phyloP scores from a whole-genome alignment of 2,797 vertebrate genomes.

The Malurus leucopterus region DNA sequence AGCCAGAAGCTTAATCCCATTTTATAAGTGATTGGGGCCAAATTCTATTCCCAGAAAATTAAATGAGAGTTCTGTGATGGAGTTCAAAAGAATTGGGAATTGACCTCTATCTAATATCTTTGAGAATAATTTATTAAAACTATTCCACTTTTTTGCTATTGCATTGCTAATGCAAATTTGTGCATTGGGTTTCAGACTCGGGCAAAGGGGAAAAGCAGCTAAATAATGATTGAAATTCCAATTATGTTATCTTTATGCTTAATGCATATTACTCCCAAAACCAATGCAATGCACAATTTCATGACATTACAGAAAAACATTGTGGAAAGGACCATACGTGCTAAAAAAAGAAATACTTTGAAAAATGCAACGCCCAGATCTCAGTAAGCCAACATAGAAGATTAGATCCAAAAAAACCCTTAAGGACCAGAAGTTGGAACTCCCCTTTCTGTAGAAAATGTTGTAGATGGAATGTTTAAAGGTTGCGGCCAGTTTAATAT shows the following conservation, averaged over 20 bases:
- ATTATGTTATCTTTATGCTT: not conserved
- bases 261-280: not conserved
- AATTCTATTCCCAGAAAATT: conserved; percentile 44
- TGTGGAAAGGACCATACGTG: not conserved
- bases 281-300: not conserved
- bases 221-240: conserved; percentile 24
- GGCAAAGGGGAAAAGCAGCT: not conserved
- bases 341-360: not conserved
- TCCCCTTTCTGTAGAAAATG: not conserved
- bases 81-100: conserved; percentile 40
- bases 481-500: not conserved
- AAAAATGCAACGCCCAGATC: not conserved
- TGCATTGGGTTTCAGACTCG: not conserved
- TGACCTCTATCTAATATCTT: conserved; percentile 40
- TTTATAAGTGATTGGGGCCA: not conserved
- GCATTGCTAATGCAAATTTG: conserved; percentile 5
- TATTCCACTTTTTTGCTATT: not conserved
- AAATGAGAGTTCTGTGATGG: conserved; percentile 27
- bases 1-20: conserved; percentile 44
- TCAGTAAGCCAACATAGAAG: not conserved
- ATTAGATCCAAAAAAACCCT: not conserved
- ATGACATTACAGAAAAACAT: not conserved
- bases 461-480: not conserved
- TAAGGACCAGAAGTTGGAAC: not conserved
- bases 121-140: conserved; percentile 48